These are phyloP conservation scores for Phrynocephalus forsythii DNA, from an alignment of 2,797 vertebrate genomes.

Conservation along the genomic window DNA sequence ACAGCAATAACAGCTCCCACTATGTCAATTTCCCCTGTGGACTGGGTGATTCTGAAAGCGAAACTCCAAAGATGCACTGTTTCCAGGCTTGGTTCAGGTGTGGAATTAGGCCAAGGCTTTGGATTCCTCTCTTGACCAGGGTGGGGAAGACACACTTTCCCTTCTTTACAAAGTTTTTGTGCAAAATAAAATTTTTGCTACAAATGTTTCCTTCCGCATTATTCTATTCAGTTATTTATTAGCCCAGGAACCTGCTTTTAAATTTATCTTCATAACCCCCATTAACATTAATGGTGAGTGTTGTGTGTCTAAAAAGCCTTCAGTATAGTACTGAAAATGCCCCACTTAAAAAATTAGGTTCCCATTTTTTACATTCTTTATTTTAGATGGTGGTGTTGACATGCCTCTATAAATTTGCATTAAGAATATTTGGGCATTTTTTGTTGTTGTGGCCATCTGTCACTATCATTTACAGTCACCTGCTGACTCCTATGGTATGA, in stretches of 20 bases:
- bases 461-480: constrained; percentile 19
- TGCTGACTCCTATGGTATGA: not conserved
- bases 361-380: constrained; percentile 59
- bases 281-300: constrained; percentile 64
- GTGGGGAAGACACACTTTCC: not conserved
- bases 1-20: no score
- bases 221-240: constrained; percentile 58
- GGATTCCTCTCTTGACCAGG: constrained; percentile 29
- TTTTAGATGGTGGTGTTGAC: constrained; percentile 40
- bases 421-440: constrained; percentile 35
- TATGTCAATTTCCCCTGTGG: no score
- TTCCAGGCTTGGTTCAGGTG: not conserved
- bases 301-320: constrained; percentile 49
- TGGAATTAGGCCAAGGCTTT: not conserved
- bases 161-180: constrained; percentile 31
- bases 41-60: no score
- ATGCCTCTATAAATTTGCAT: constrained; percentile 25
- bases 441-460: constrained; percentile 21
- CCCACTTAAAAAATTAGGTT: constrained; percentile 55
- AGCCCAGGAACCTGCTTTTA: constrained; percentile 54
- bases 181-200: constrained; percentile 62
- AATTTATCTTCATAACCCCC: constrained; percentile 61
- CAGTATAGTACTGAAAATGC: constrained; percentile 57
- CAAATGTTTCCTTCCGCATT: constrained; percentile 52
- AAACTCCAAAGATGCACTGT: no score